Conservation (phyloP, 2,113 vertebrate species). For the Sterna hirundo region DNA sequence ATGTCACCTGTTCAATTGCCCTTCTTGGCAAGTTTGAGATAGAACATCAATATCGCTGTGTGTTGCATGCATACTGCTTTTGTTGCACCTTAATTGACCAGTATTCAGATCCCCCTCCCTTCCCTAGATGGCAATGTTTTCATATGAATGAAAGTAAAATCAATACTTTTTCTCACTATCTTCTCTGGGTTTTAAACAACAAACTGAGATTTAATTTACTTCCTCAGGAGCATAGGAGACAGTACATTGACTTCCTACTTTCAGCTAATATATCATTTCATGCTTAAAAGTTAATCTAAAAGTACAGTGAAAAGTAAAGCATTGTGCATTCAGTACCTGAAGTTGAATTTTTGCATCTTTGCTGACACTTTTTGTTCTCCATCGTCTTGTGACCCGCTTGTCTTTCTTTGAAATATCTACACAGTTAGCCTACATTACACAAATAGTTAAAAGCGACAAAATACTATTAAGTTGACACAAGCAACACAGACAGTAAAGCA, state of each 20-base stretch:
- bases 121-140: constrained; percentile 37
- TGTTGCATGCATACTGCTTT: not conserved
- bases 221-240: not conserved
- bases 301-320: constrained; percentile 27
- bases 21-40: not conserved
- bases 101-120: not conserved
- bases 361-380: constrained; percentile 99
- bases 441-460: constrained; percentile 82
- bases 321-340: constrained; percentile 84
- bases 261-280: not conserved
- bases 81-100: not conserved
- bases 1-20: not conserved
- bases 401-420: constrained; percentile 99
- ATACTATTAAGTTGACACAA: constrained; percentile 80
- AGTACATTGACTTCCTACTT: not conserved
- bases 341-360: constrained; percentile 99
- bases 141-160: not conserved
- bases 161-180: not conserved
- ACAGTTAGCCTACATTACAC: constrained; percentile 94
- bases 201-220: not conserved
- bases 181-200: not conserved
- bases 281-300: not conserved
- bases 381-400: constrained; percentile 97
- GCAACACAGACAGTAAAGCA: constrained; percentile 51
- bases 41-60: not conserved